phyloP scores from a whole-genome alignment of 2,888 invertebrate species.

The Apamea sordens region DNA sequence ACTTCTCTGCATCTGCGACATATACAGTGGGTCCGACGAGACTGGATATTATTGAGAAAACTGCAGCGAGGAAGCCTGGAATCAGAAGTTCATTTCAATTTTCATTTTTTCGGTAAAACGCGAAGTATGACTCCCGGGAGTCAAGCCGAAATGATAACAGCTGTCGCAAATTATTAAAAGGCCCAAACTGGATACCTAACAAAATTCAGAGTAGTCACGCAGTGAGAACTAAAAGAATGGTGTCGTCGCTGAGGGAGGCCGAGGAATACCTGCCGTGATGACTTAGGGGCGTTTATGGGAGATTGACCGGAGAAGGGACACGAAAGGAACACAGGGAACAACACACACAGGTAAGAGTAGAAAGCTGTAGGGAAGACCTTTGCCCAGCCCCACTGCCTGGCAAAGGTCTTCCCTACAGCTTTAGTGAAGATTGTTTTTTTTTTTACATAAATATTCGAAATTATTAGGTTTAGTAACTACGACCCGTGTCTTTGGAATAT shows the following conservation, averaged over 20 bases:
- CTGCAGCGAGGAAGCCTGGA: conserved; percentile 29
- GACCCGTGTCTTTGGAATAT: not conserved
- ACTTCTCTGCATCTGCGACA: not conserved
- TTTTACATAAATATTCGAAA: not conserved
- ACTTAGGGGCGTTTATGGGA: not conserved
- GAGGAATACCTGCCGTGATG: no score
- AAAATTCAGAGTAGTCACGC: not conserved
- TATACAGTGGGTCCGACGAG: conserved; percentile 38
- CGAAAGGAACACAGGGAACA: no score
- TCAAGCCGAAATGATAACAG: not conserved
- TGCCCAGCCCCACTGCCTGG: no score
- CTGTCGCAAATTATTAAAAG: not conserved
- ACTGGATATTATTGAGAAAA: conserved; percentile 2
- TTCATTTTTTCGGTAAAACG: not conserved
- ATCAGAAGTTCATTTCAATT: conserved; percentile 25
- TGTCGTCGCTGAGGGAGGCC: no score
- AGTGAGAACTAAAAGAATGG: no score
- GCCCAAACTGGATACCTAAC: not conserved
- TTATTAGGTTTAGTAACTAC: not conserved
- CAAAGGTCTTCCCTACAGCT: no score
- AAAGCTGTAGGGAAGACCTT: not conserved
- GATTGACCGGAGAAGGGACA: not conserved
- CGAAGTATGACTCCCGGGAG: no score
- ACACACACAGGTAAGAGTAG: not conserved
- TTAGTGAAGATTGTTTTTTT: no score